Evolutionary conservation across 64 coral and sea anemone genomes (phyloP).

Genomic region (Porites lutea): DNA sequence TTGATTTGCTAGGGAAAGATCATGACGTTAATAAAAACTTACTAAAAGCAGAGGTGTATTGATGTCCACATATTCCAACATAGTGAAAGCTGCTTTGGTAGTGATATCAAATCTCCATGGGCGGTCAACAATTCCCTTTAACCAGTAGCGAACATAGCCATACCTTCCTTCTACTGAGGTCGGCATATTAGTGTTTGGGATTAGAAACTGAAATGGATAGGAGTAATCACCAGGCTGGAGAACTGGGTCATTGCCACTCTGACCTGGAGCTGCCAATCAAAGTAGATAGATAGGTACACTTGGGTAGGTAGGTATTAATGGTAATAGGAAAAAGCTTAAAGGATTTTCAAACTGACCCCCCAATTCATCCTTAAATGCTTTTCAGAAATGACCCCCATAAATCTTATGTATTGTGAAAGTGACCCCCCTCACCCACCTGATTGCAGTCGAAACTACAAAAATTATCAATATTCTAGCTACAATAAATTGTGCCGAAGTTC

Average conservation of each 20-base stretch:
- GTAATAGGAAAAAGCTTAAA: no score
- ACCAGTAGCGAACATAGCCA: constrained; percentile 86
- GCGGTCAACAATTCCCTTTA: constrained; percentile 80
- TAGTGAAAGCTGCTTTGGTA: constrained; percentile 79
- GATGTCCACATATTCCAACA: constrained; percentile 83
- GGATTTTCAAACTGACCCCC: no score
- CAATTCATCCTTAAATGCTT: no score
- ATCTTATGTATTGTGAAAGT: no score
- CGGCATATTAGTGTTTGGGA: constrained; percentile 69
- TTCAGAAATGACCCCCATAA: no score
- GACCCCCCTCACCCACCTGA: no score
- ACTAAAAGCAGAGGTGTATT: constrained; percentile 65
- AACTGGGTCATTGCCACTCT: constrained; percentile 80
- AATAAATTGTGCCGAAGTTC: no score
- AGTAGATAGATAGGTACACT: background rate
- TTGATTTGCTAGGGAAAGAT: no score
- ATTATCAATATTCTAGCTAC: no score
- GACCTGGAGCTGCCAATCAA: constrained; percentile 51
- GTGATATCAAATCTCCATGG: constrained; percentile 94
- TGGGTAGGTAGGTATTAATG: no score
- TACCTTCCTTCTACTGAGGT: constrained; percentile 76
- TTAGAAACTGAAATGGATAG: constrained; percentile 80
- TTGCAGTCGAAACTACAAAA: no score
- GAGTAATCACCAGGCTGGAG: constrained; percentile 65
- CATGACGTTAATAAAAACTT: background rate